Evolutionary conservation across 2,113 vertebrate species (phyloP).

Genomic region (Mormyrus lacerda): DNA sequence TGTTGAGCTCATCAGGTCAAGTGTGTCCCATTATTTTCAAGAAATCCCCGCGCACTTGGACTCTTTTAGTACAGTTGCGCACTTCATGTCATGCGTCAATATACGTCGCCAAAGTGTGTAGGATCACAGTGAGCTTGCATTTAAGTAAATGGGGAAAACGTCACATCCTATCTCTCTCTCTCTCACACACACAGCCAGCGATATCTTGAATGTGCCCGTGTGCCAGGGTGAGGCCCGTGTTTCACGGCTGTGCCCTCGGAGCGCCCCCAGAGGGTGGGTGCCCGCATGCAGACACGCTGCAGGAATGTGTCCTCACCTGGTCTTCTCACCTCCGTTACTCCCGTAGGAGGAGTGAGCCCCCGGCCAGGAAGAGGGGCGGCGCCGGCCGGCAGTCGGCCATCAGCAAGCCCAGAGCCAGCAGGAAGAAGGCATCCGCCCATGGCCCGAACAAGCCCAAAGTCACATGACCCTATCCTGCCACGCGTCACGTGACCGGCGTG

Average conservation of each 20-base stretch:
- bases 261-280: neutral
- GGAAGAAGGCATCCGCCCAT: slow-evolving; percentile 35
- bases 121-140: neutral
- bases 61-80: neutral
- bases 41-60: neutral
- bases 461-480: neutral
- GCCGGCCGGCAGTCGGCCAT: neutral
- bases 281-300: neutral
- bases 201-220: neutral
- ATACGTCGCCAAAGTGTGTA: neutral
- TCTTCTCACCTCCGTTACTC: neutral
- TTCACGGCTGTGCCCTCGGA: neutral
- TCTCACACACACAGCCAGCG: neutral
- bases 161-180: too few species aligned
- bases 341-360: slow-evolving; percentile 17
- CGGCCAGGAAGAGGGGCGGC: slow-evolving; percentile 9
- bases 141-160: neutral
- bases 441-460: slow-evolving; percentile 34
- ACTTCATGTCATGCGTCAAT: neutral
- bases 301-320: neutral
- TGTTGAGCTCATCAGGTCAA: neutral
- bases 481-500: neutral
- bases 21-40: neutral
- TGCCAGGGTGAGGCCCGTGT: neutral
- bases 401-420: slow-evolving; percentile 15